Evolutionary conservation across 1,140 invertebrate species (phyloP).

Genomic region (Magallana angulata): DNA sequence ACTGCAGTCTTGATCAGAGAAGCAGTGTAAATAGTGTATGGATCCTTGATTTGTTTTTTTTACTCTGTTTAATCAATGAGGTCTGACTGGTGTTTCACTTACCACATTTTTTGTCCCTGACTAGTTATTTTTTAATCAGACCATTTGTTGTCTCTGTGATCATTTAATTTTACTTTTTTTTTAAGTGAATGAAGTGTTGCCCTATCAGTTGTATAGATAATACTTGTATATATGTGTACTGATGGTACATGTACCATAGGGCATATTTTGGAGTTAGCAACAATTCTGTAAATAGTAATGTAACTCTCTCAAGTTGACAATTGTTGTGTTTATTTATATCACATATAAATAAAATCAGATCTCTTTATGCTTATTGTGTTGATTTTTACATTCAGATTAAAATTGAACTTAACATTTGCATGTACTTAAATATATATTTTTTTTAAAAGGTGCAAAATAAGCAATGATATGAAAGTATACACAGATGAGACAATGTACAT

Average conservation of each 20-base stretch:
- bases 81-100: background rate
- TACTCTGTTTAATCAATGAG: background rate
- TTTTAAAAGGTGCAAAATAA: too few species aligned
- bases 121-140: slow-evolving; percentile 11
- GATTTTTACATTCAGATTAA: too few species aligned
- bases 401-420: too few species aligned
- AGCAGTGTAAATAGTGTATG: too few species aligned
- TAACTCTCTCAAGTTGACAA: background rate
- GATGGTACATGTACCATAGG: background rate
- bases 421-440: too few species aligned
- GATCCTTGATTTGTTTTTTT: background rate
- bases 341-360: slow-evolving; percentile 38
- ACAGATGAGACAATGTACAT: too few species aligned
- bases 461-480: too few species aligned
- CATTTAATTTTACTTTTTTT: background rate
- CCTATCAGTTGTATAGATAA: background rate
- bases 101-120: background rate
- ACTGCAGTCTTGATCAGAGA: too few species aligned
- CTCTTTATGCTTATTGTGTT: background rate
- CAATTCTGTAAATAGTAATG: background rate
- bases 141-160: slow-evolving; percentile 12
- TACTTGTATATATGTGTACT: background rate
- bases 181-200: background rate
- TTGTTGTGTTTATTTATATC: slow-evolving; percentile 37
- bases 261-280: background rate